Evolutionary conservation across 2,888 invertebrate species (phyloP).

Genomic region (Abscondita cerata): DNA sequence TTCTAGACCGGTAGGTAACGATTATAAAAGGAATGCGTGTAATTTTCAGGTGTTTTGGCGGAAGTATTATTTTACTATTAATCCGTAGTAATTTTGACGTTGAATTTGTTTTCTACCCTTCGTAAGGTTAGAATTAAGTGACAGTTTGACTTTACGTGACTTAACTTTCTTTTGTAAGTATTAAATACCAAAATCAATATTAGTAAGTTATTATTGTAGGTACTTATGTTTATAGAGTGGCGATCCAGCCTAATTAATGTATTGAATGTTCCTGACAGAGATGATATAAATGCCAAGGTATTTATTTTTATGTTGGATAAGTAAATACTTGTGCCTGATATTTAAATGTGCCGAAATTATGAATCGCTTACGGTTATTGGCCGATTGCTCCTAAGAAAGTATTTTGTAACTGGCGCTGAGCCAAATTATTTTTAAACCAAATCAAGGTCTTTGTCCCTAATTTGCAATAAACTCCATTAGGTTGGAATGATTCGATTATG

Average conservation of each 20-base stretch:
- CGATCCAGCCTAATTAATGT: conserved; percentile 34
- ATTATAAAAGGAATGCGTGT: too few species aligned
- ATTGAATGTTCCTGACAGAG: conserved; percentile 33
- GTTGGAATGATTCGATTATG: too few species aligned
- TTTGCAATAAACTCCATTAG: too few species aligned
- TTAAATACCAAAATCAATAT: too few species aligned
- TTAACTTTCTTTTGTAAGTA: conserved; percentile 11
- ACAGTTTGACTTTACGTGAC: background rate
- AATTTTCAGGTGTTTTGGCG: too few species aligned
- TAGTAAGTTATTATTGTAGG: background rate
- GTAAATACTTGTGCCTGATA: background rate
- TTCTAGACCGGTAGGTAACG: too few species aligned
- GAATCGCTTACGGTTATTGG: conserved; percentile 36
- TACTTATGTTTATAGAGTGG: background rate
- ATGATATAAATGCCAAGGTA: conserved; percentile 41
- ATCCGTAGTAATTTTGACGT: too few species aligned
- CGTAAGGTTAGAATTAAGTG: background rate
- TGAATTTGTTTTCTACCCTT: too few species aligned
- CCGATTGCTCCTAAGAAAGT: conserved; percentile 38
- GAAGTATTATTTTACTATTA: too few species aligned
- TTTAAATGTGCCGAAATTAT: conserved; percentile 4
- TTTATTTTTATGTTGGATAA: conserved; percentile 9
- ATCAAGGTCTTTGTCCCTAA: conserved; percentile 20
- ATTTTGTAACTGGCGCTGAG: conserved; percentile 33
- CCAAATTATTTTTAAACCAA: conserved; percentile 37